Base-by-base conservation (phyloP, 2,888 invertebrate genomes). In the Eupelmus urozonus region DNA sequence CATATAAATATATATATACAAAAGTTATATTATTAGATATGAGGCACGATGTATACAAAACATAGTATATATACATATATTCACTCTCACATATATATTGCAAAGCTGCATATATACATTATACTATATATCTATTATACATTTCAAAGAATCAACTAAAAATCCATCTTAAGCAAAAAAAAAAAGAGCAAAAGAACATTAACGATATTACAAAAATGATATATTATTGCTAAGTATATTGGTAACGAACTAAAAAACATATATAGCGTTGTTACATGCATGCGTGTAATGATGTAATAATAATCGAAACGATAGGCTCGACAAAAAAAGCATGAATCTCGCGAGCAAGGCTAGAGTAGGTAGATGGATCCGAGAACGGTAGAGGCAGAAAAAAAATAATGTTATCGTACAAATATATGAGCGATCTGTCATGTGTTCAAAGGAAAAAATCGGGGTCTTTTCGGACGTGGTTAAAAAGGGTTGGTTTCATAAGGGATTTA, bases 351-450 rank as follows among this genome's bases (percentile, higher is more conserved):
- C 86, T 88, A 89, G 88, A 87, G 82, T 89, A 89, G 88, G 85
- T 87, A 87, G 86, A 83, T 80, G 85, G 84, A 84, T 83, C 80
- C 81, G 80, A 81, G 82, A 84, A 83, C 67, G 78, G 60, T 80
- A 81, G 75, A 82, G 78, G 80, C 81, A 81, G 76, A 75, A 80
- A 79, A 66, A 82, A 80, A 82, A 82, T 80, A 83, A 85, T 79
- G 83, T 86, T 87, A 88, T 88, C 87, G 88, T 89, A 89, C 88
- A 89, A 89, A 88, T 81, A 82, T 81, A 80, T 81, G 88, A 88
- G 85, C 88, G 88, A 87, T 88, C 87, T 87, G 87, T 88, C 86
- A 89, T 88, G 87, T 88, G 88, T 89, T 88, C 88, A 88, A 87
- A 88, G 82, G 75, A 82, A 82, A 80, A 84, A 81, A 81, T 76